Conservation (phyloP, 2,113 vertebrate species). For the Heterochromis multidens region DNA sequence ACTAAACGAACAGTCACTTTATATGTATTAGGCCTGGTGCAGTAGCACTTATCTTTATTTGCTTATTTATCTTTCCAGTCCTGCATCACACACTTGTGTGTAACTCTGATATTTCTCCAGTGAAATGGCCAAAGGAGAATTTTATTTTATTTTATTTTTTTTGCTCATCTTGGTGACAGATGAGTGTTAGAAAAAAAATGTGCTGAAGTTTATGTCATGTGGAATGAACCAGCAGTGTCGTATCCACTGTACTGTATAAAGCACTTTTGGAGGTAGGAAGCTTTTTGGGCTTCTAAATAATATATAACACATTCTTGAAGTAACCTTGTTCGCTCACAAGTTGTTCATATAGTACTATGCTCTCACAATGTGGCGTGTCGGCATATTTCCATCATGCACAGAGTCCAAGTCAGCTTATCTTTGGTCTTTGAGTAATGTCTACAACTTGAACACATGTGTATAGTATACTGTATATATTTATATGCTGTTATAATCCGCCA, state of each 20-base stretch:
- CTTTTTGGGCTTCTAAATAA: constrained; percentile 33
- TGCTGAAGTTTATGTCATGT: background rate
- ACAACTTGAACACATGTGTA: background rate
- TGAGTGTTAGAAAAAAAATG: background rate
- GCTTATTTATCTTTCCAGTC: constrained; percentile 38
- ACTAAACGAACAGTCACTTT: constrained; percentile 66
- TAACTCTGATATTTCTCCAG: background rate
- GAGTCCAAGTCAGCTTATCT: background rate
- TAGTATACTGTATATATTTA: background rate
- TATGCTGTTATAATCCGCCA: too few relatives aligned
- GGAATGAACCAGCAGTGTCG: background rate
- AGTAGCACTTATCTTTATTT: constrained; percentile 41
- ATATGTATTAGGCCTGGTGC: constrained; percentile 49
- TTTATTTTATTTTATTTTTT: background rate
- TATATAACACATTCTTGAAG: constrained; percentile 23
- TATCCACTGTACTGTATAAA: background rate
- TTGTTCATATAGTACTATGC: background rate
- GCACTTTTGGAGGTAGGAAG: constrained; percentile 11
- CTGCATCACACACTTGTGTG: background rate
- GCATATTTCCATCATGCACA: background rate
- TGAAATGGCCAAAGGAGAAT: background rate
- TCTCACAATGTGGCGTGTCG: background rate
- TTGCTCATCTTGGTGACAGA: background rate
- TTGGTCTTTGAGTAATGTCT: background rate
- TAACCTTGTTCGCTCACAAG: background rate